Evolutionary conservation across 2,888 invertebrate genomes (phyloP).

Genomic region (Encarsia formosa): DNA sequence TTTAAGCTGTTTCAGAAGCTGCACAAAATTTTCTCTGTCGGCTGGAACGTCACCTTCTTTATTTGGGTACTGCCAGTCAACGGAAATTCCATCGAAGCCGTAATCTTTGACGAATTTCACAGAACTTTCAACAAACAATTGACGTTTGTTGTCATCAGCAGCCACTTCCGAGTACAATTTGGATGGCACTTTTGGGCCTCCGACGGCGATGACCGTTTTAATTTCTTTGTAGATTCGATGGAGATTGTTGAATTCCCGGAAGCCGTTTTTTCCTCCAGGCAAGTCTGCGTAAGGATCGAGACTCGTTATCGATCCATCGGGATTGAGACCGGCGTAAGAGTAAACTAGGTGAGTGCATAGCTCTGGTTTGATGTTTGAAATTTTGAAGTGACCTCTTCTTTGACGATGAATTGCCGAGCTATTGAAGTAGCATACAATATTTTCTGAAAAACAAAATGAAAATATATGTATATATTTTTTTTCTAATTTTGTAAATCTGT

Average conservation of each 20-base stretch:
- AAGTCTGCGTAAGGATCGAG: slow-evolving; percentile 64
- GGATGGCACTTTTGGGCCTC: slow-evolving; percentile 62
- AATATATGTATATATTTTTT: too few species aligned
- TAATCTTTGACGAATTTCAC: slow-evolving; percentile 55
- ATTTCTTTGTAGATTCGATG: slow-evolving; percentile 54
- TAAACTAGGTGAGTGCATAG: slow-evolving; percentile 76
- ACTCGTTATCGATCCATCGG: slow-evolving; percentile 54
- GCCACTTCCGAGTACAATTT: slow-evolving; percentile 61
- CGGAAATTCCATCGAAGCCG: slow-evolving; percentile 66
- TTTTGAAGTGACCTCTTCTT: slow-evolving; percentile 62
- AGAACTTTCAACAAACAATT: slow-evolving; percentile 57
- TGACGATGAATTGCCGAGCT: slow-evolving; percentile 71
- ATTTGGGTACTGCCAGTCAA: slow-evolving; percentile 71
- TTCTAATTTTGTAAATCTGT: too few species aligned
- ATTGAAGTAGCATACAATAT: slow-evolving; percentile 71
- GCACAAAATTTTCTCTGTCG: slow-evolving; percentile 55
- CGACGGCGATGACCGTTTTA: slow-evolving; percentile 62
- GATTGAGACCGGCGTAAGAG: slow-evolving; percentile 64
- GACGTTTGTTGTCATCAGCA: slow-evolving; percentile 48
- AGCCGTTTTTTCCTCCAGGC: slow-evolving; percentile 53
- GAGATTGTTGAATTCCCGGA: slow-evolving; percentile 55
- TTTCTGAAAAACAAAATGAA: slow-evolving; percentile 52
- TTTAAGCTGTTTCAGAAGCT: slow-evolving; percentile 57
- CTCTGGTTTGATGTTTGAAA: slow-evolving; percentile 62
- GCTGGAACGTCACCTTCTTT: slow-evolving; percentile 53